Conservation (phyloP, 2,888 invertebrate species). For the Fragum whitleyi region DNA sequence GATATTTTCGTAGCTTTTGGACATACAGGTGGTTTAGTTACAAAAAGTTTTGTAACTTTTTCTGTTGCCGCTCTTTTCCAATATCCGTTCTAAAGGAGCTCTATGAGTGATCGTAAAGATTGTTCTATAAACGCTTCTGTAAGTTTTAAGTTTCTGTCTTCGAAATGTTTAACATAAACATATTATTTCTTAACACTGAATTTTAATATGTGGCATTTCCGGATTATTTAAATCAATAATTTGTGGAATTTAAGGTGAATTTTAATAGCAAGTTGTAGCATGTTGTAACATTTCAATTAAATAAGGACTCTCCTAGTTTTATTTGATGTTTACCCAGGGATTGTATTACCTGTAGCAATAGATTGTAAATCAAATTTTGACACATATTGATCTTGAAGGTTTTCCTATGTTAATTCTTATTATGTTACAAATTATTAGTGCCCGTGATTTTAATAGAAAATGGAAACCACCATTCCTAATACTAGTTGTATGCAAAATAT, state of each 20-base stretch:
- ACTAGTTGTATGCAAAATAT: no score
- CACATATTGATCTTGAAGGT: background rate
- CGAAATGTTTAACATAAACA: no score
- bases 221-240: background rate
- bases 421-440: no score
- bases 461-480: no score
- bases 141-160: no score
- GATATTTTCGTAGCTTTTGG: background rate
- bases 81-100: background rate
- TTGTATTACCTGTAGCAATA: background rate
- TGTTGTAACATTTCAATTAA: constrained; percentile 45
- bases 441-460: no score
- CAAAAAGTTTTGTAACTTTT: constrained; percentile 21
- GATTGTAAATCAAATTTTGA: background rate
- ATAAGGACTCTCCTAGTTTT: constrained; percentile 34
- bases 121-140: no score
- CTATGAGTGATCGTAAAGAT: background rate
- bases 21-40: constrained; percentile 7
- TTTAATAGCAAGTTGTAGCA: constrained; percentile 55
- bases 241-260: background rate
- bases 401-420: background rate
- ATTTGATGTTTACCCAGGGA: constrained; percentile 14
- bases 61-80: constrained; percentile 4
- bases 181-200: no score
- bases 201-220: background rate